Evolutionary conservation across 2,113 vertebrate genomes (phyloP).

Genomic region (Vulpes vulpes): DNA sequence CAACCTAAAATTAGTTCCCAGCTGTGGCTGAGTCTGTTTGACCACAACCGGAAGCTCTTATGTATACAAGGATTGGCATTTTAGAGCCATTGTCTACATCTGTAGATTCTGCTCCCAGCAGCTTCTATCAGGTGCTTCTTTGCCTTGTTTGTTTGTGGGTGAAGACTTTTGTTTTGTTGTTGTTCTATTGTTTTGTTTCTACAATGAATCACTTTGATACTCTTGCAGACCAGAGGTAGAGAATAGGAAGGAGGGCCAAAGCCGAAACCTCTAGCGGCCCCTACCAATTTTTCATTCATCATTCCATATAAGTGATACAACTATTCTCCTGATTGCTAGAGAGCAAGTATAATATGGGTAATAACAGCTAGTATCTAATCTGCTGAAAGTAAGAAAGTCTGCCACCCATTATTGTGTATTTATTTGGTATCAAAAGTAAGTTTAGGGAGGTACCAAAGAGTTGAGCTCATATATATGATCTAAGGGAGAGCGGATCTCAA

Average conservation of each 20-base stretch:
- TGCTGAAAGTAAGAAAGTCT: not conserved
- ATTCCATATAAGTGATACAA: not conserved
- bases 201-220: constrained; percentile 6
- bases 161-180: not conserved
- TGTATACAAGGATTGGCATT: not conserved
- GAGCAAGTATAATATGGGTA: not conserved
- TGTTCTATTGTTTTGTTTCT: not conserved
- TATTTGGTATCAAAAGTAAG: not conserved
- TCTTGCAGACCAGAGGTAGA: not conserved
- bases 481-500: not conserved
- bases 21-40: not conserved
- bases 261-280: not conserved
- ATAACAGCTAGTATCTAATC: not conserved
- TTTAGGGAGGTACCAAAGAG: not conserved
- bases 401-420: not conserved
- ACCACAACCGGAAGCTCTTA: not conserved
- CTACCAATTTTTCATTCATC: not conserved
- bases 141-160: not conserved
- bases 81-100: not conserved
- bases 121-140: not conserved
- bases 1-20: not conserved
- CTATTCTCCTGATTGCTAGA: not conserved
- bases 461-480: not conserved
- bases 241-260: not conserved
- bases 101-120: not conserved